Conservation (phyloP, 2,888 invertebrate species). For the Unio delphinus region DNA sequence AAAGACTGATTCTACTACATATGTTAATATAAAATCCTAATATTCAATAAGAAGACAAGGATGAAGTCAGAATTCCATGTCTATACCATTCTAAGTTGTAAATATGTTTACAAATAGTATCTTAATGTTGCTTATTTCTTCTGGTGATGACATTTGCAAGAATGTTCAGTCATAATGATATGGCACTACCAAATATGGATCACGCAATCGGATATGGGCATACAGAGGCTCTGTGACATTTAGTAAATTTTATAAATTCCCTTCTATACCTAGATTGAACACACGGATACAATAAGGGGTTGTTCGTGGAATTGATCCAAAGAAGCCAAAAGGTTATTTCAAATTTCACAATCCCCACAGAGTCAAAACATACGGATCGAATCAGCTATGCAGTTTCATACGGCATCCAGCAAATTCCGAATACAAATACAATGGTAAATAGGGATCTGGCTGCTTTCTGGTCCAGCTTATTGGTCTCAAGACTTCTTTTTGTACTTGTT, state of each 20-base stretch:
- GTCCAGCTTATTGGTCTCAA: conserved; percentile 21
- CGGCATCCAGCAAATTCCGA: conserved; percentile 50
- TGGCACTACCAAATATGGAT: no score
- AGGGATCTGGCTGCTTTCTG: conserved; percentile 37
- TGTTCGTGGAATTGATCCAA: conserved; percentile 51
- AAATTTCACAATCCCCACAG: conserved; percentile 31
- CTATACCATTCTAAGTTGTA: no score
- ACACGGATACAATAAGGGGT: conserved; percentile 49
- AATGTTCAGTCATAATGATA: no score
- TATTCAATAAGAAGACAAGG: no score
- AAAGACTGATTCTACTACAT: no score
- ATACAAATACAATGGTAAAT: conserved; percentile 48
- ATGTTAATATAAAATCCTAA: no score
- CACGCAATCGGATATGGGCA: no score
- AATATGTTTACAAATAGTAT: no score
- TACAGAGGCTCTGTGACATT: no score
- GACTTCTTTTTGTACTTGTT: background rate
- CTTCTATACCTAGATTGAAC: conserved; percentile 46
- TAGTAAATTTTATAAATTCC: conserved; percentile 34
- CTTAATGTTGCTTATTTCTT: no score
- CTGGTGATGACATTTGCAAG: no score
- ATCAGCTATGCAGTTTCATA: conserved; percentile 41
- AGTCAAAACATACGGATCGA: conserved; percentile 28
- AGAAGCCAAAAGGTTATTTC: conserved; percentile 49
- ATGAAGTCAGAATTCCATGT: no score